Evolutionary conservation across 1,140 invertebrate species (phyloP).

Genomic region (Pygmarrhopalites habei): DNA sequence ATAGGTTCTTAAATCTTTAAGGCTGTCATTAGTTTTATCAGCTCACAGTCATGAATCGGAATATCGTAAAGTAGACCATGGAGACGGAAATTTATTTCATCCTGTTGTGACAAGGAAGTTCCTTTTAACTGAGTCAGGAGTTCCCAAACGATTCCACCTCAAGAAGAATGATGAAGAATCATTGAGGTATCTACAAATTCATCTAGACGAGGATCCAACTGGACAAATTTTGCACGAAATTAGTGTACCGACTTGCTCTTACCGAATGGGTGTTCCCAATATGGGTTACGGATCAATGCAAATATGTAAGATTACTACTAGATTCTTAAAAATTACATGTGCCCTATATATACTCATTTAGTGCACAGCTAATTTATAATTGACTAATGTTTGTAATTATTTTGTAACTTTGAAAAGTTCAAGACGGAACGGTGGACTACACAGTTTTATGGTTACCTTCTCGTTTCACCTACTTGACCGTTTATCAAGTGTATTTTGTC

Average conservation of each 20-base stretch:
- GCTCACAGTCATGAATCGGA: neutral
- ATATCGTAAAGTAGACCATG: neutral
- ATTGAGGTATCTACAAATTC: neutral
- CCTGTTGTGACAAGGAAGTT: neutral
- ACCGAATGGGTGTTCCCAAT: conserved; percentile 77
- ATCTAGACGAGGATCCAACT: neutral
- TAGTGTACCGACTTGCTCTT: conserved; percentile 85
- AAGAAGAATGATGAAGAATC: neutral
- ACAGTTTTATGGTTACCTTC: conserved; percentile 41
- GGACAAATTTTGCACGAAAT: conserved; percentile 63
- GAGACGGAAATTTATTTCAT: neutral
- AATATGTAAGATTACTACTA: conserved; percentile 60
- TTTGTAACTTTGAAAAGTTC: conserved; percentile 21
- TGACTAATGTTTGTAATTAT: neutral
- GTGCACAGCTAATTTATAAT: neutral
- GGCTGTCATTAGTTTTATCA: neutral
- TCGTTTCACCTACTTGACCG: conserved; percentile 38
- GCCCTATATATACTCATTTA: too few species aligned
- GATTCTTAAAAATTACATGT: too few species aligned
- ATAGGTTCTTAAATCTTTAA: too few species aligned
- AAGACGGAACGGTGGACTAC: conserved; percentile 39
- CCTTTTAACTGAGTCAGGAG: neutral
- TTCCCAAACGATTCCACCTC: neutral
- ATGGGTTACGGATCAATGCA: conserved; percentile 79
- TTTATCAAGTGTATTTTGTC: conserved; percentile 30